Percentiles rank a stretch among this genome's conserved stretches.
These are phyloP conservation scores for Columbina picui DNA, from an alignment of 2,113 vertebrate genomes.

Conservation along the genomic window DNA sequence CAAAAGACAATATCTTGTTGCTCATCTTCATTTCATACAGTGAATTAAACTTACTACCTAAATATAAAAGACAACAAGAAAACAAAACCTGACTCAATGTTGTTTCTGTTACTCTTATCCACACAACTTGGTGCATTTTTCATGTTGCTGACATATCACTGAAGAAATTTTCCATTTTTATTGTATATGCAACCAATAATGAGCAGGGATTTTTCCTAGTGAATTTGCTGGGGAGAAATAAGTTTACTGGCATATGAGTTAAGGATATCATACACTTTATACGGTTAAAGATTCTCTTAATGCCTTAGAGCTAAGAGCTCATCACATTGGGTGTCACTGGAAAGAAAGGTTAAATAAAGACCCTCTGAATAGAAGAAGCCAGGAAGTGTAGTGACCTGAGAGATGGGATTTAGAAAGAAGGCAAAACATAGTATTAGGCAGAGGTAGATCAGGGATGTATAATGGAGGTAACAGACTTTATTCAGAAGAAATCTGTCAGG, in stretches of 20 bases:
- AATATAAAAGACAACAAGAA: not conserved
- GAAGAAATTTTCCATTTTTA: not conserved
- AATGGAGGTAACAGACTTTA: not conserved
- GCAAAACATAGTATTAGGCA: not conserved
- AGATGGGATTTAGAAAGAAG: not conserved
- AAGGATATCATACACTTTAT: not conserved
- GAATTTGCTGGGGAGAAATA: not conserved
- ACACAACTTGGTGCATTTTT: rapidly evolving
- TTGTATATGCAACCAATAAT: not conserved
- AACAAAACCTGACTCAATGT: not conserved
- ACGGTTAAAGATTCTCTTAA: not conserved
- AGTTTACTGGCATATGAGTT: not conserved
- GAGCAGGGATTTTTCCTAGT: not conserved
- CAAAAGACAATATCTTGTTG: not conserved
- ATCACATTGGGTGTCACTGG: not conserved
- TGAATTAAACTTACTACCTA: not conserved
- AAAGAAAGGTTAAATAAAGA: not conserved
- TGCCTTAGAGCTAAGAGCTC: not conserved
- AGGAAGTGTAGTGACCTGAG: not conserved
- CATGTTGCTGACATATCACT: not conserved
- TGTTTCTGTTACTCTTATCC: not conserved
- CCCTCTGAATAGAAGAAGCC: not conserved
- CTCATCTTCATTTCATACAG: not conserved
- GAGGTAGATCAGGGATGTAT: no score
- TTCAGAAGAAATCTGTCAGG: not conserved